A percentile compares a stretch with the other conserved stretches of the same genome.
Evolutionary conservation across 2,113 vertebrate genomes (phyloP).

Genomic region (Scomber scombrus): DNA sequence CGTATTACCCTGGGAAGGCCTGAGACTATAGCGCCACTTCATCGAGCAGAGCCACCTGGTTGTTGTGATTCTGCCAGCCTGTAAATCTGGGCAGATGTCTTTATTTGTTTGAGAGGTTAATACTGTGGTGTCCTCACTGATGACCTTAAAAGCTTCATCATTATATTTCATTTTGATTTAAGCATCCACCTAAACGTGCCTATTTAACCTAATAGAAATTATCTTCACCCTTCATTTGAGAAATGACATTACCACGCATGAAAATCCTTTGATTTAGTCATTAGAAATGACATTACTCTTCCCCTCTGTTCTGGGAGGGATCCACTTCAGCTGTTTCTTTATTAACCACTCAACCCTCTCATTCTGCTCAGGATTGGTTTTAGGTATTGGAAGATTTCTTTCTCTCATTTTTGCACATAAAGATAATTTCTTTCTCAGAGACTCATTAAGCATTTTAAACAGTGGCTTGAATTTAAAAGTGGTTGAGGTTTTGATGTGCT

Average conservation of each 20-base stretch:
- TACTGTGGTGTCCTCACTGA: neutral
- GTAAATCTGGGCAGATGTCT: neutral
- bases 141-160: neutral
- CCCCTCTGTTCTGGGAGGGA: neutral
- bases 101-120: neutral
- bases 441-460: neutral
- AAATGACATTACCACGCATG: neutral
- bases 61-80: neutral
- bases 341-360: neutral
- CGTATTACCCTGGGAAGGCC: conserved; percentile 8
- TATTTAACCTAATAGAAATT: neutral
- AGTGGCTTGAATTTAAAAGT: conserved; percentile 1
- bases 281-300: neutral
- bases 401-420: too few species aligned
- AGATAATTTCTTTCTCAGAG: too few species aligned
- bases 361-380: neutral
- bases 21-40: neutral
- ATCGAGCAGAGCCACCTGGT: neutral
- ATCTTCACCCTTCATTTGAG: neutral
- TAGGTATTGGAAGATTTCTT: neutral
- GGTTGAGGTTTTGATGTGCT: conserved; percentile 1
- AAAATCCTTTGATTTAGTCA: neutral
- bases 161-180: neutral
- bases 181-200: neutral
- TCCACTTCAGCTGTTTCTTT: neutral